Evolutionary conservation across 2,797 vertebrate species (phyloP), one percentile per base, ranked within the genome.

Genomic region (Hafferia zeledoni): DNA sequence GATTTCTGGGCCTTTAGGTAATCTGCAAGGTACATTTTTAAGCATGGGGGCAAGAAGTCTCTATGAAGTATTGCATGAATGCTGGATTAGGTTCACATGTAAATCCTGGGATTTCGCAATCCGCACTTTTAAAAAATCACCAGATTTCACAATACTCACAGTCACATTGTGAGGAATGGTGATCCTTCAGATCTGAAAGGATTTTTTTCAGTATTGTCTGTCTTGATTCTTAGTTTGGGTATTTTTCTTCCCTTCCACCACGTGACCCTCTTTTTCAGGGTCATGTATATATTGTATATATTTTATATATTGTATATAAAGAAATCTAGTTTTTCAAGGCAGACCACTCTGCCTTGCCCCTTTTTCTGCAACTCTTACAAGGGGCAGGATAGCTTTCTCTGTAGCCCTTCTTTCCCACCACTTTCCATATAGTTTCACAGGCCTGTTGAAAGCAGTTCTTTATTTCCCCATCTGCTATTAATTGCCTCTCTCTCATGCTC

Each of bases 81-180:
- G 13, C 43, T 85, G 59, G 50, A 83, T 91, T 65, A 76, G 24
- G 11, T 81, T 84, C 44, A 63, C 16, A 15, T 4, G 50, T 64
- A 90, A 91, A 89, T 89, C 13, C 83, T 82, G 61, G 23, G 71
- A 92, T 95, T 96, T 94, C 67, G 37, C 75, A 95, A 93, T 30
- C n/a, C 33, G 60, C 52, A 53, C 28, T 94, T 96, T 31, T 53
- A 39, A 75, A 95, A 96, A 94, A 95, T 70, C 60, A 87, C 90
- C 37, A 63, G 30, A 89, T 97, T 96, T 97, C 6, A 2, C 88
- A 96, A 97, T 70, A 91, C 5, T 9, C 44, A 11, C 13, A 56
- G 37, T 84, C 18, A 80, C 75, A 80, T 89, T 93, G 63, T 33
- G 80, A 79, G 41, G 44, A 44, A 43, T 56, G 13, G 47, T 91